These are phyloP conservation scores for Scaptomyza montana DNA, from an alignment of 1,140 invertebrate species.

Conservation along the genomic window DNA sequence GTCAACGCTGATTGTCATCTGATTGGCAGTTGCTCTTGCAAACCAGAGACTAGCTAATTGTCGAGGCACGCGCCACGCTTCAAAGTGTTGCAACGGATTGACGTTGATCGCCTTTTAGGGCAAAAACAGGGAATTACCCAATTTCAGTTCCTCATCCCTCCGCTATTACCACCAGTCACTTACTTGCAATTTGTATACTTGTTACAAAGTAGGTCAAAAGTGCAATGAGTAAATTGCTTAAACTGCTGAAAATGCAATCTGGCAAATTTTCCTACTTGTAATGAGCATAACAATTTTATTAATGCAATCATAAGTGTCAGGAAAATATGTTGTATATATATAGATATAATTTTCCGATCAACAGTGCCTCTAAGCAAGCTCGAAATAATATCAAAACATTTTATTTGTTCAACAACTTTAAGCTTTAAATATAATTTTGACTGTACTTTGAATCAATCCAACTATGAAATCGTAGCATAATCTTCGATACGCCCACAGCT, in stretches of 20 bases:
- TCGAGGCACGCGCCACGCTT: constrained; percentile 57
- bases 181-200: constrained; percentile 22
- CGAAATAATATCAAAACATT: too few relatives aligned
- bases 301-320: too few relatives aligned
- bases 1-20: constrained; percentile 54
- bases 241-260: constrained; percentile 1
- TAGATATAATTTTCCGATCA: too few relatives aligned
- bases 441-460: too few relatives aligned
- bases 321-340: too few relatives aligned
- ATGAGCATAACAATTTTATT: background rate
- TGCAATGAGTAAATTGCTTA: constrained; percentile 30
- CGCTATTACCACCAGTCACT: too few relatives aligned
- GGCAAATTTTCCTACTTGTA: background rate
- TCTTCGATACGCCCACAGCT: background rate
- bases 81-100: constrained; percentile 25
- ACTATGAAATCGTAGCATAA: too few relatives aligned
- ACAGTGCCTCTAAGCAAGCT: too few relatives aligned
- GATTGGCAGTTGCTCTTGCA: constrained; percentile 64
- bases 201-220: constrained; percentile 60
- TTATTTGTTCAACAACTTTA: too few relatives aligned
- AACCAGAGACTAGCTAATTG: constrained; percentile 58
- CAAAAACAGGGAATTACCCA: constrained; percentile 41
- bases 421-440: too few relatives aligned
- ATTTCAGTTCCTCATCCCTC: constrained; percentile 7
- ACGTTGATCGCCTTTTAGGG: constrained; percentile 33